Evolutionary conservation across 2,113 vertebrate genomes (phyloP), one percentile per base, ranked within the genome.

Genomic region (Thamnophis sirtalis): DNA sequence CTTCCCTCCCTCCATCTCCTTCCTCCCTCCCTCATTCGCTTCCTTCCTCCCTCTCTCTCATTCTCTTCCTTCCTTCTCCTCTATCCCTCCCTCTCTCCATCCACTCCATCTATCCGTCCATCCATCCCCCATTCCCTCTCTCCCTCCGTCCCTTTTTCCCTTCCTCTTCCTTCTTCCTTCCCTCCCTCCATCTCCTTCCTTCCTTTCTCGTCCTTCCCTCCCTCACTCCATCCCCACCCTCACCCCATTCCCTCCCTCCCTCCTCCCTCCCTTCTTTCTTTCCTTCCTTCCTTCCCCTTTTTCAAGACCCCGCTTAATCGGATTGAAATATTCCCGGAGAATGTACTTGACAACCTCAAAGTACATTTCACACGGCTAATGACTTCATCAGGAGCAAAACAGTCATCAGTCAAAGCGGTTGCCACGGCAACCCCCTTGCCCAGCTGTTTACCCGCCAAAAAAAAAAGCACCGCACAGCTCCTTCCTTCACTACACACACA

Each of bases 261-360:
- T 48, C 4, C 21, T 6, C 7, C 24, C 24, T 2, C 9, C 8
- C 8, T 9, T 60, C 24, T 24, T 3, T 53, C 22, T 26, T 22
- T 51, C 26, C 51, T 19, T 33, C 28, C 22, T 11, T 15, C 10
- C 11, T 1, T 24, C 49, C 11, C 3, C 11, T 22, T 60, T 73
- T 51, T 22, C 9, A 96, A 58, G 95, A 91, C 97, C 97, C 96
- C 95, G 96, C 96, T 97, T 97, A 97, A 98, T 97, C 96, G 96
- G 87, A 92, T 96, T 97, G 96, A 98, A 98, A 98, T 97, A 97
- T 98, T 98, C 97, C 97, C 97, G 97, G 97, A 98, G 97, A 97
- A 97, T 97, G 97, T 96, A 97, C 97, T 98, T 98, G 97, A 98
- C 97, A 98, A 97, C 97, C 97, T 97, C 97, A 97, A 98, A 97